phyloP scores from a whole-genome alignment of 1,140 invertebrate species.

The Pseudomyrmex flavicornis region DNA sequence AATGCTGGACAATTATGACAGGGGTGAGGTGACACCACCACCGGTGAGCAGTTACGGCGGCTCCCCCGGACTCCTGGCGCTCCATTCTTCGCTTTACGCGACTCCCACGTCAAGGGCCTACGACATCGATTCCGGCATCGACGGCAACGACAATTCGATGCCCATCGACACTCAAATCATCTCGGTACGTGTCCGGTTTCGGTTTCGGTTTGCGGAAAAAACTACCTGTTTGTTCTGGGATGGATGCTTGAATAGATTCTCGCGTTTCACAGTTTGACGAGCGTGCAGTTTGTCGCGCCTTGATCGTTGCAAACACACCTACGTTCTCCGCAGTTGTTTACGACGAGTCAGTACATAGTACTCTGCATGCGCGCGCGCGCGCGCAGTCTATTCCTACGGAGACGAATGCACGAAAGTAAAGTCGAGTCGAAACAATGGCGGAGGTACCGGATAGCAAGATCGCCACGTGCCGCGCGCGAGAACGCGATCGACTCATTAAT shows the following conservation, averaged over 20 bases:
- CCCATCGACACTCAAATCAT: slow-evolving; percentile 84
- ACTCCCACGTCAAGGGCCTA: slow-evolving; percentile 81
- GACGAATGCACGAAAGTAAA: slow-evolving; percentile 6
- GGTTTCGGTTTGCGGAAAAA: background rate
- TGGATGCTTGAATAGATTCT: background rate
- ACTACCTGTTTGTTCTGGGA: background rate
- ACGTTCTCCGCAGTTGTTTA: slow-evolving; percentile 13
- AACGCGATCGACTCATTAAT: slow-evolving; percentile 45
- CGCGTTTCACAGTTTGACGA: background rate
- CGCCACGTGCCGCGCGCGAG: background rate
- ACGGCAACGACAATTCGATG: slow-evolving; percentile 82
- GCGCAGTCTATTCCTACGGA: too few relatives aligned
- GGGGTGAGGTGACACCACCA: slow-evolving; percentile 84
- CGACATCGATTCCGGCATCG: slow-evolving; percentile 83
- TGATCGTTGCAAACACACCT: slow-evolving; percentile 36
- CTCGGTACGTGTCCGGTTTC: slow-evolving; percentile 75
- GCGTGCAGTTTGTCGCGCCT: too few relatives aligned
- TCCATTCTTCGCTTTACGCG: slow-evolving; percentile 83
- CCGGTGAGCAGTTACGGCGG: slow-evolving; percentile 82
- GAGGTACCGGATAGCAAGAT: slow-evolving; percentile 17
- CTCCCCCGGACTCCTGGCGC: slow-evolving; percentile 81
- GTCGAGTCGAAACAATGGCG: slow-evolving; percentile 6
- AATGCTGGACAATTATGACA: slow-evolving; percentile 85
- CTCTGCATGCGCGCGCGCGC: too few relatives aligned
- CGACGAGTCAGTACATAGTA: too few relatives aligned